phyloP scores from a whole-genome alignment of 2,797 vertebrate genomes.

The Falco cherrug region DNA sequence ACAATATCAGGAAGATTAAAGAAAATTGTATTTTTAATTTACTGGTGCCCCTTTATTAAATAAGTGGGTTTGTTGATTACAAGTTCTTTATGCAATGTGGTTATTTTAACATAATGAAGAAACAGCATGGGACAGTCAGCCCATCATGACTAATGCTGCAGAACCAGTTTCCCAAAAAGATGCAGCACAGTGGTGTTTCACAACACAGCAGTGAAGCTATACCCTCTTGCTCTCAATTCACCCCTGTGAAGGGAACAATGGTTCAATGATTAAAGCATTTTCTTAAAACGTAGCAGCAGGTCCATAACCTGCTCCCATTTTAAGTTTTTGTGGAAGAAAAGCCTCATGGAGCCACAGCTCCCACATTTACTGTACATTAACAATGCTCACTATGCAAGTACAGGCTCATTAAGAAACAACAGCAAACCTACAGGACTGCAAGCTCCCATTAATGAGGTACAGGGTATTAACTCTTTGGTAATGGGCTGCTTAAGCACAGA shows the following conservation, averaged over 20 bases:
- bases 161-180: slow-evolving; percentile 41
- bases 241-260: background rate
- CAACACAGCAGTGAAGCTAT: background rate
- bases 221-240: background rate
- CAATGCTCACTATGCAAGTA: background rate
- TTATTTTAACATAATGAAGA: slow-evolving; percentile 37
- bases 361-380: background rate
- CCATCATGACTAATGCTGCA: slow-evolving; percentile 15
- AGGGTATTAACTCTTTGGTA: background rate
- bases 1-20: background rate
- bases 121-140: slow-evolving; percentile 17
- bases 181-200: background rate
- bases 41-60: background rate
- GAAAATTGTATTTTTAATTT: background rate
- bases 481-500: background rate
- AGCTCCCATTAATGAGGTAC: background rate
- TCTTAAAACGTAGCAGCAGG: background rate
- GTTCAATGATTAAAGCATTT: background rate
- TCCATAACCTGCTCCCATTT: background rate
- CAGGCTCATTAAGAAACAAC: background rate
- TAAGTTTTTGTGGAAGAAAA: background rate
- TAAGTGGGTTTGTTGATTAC: background rate
- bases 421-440: background rate
- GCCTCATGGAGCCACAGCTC: background rate
- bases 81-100: background rate